Conservation (phyloP, 2,888 invertebrate genomes). For the Eupithecia pulchellata region DNA sequence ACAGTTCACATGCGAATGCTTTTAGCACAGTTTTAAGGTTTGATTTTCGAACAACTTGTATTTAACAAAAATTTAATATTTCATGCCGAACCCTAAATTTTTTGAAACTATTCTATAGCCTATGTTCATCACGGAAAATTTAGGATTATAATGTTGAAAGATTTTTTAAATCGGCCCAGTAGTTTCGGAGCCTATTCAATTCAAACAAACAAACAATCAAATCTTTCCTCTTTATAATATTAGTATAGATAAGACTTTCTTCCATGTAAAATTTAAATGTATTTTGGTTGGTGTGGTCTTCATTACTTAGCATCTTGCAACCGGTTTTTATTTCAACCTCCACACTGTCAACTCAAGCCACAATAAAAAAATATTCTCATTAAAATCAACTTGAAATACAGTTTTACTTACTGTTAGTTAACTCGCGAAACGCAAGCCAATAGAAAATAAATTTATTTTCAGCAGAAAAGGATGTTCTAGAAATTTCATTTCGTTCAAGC, state of each 20-base stretch:
- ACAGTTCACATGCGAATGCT: too few species aligned
- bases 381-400: constrained; percentile 22
- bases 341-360: neutral
- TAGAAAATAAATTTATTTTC: constrained; percentile 68
- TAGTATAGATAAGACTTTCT: neutral
- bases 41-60: too few species aligned
- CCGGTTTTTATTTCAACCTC: neutral
- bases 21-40: too few species aligned
- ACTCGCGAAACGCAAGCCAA: constrained; percentile 44
- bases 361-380: neutral
- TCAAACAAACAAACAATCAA: too few species aligned
- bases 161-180: too few species aligned
- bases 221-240: too few species aligned
- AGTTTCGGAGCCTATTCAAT: too few species aligned
- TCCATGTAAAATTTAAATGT: neutral
- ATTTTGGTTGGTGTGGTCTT: neutral
- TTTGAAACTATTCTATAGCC: too few species aligned
- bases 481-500: constrained; percentile 74
- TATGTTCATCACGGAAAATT: too few species aligned
- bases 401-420: constrained; percentile 44
- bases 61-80: too few species aligned
- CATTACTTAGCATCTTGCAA: neutral
- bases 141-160: too few species aligned
- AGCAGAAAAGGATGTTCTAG: constrained; percentile 64
- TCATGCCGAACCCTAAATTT: too few species aligned